Evolutionary conservation across 2,113 vertebrate species (phyloP).

Genomic region (Lycocorax pyrrhopterus): DNA sequence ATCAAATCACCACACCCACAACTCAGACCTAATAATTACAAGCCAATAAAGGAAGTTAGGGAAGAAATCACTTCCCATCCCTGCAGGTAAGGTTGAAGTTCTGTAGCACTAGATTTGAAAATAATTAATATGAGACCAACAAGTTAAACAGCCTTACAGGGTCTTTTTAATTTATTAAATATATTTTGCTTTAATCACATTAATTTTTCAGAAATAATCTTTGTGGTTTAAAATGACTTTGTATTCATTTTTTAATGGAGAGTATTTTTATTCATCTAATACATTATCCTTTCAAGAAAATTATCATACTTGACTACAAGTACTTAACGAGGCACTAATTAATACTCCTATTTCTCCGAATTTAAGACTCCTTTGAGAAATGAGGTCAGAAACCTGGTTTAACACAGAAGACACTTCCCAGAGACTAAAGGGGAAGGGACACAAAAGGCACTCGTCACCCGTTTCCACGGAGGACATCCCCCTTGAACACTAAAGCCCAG

Average conservation of each 20-base stretch:
- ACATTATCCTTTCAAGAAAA: constrained; percentile 65
- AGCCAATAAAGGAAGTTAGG: not conserved
- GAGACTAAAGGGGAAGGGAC: not conserved
- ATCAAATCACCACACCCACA: not conserved
- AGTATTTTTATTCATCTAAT: constrained; percentile 61
- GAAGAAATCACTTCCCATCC: not conserved
- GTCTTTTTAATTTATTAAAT: constrained; percentile 39
- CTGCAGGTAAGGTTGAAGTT: not conserved
- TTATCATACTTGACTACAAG: constrained; percentile 47
- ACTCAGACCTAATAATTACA: not conserved
- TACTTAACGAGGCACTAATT: constrained; percentile 67
- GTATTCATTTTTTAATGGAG: constrained; percentile 51
- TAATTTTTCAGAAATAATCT: constrained; percentile 46
- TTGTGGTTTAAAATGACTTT: constrained; percentile 56
- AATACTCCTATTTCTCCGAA: constrained; percentile 19
- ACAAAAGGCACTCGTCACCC: not conserved
- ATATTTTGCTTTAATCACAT: constrained; percentile 47
- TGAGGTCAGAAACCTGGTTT: constrained; percentile 54
- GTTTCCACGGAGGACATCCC: not conserved
- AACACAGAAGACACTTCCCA: not conserved
- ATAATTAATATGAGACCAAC: constrained; percentile 18
- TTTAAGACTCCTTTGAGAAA: constrained; percentile 63
- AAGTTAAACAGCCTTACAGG: constrained; percentile 19
- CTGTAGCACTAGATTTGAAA: not conserved
- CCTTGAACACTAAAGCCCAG: not conserved